A percentile compares a stretch with the other conserved stretches of the same genome.
Evolutionary conservation across 2,797 vertebrate species (phyloP).

Genomic region (Lithobates sylvaticus): DNA sequence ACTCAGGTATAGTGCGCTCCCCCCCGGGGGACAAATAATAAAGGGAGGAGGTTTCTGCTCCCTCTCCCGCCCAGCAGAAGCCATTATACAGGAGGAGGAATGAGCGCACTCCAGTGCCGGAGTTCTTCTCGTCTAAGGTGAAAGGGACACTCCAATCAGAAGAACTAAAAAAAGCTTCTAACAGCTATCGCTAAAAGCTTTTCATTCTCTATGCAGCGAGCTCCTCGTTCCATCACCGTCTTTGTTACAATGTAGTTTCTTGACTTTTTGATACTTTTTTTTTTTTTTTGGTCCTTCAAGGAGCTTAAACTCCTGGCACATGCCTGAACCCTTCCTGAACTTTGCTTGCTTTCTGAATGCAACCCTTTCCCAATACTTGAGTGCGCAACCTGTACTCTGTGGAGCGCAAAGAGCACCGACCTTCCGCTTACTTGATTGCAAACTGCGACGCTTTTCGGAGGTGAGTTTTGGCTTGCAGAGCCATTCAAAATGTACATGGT

Average conservation of each 20-base stretch:
- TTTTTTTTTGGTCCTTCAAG: no score
- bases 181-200: not conserved
- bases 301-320: no score
- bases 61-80: not conserved
- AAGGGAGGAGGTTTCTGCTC: not conserved
- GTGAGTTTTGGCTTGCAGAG: no score
- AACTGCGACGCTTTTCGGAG: no score
- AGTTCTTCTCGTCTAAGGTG: not conserved
- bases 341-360: no score
- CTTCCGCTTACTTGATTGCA: no score
- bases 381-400: no score
- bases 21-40: slow-evolving; percentile 30
- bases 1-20: slow-evolving; percentile 26
- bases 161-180: not conserved
- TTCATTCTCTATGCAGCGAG: not conserved
- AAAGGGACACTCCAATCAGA: not conserved
- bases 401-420: no score
- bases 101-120: not conserved
- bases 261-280: not conserved
- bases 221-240: not conserved
- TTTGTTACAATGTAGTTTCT: not conserved
- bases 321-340: no score
- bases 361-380: no score
- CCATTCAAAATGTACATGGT: no score
- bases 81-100: slow-evolving; percentile 5